A percentile compares a stretch with the other conserved stretches of the same genome.
Evolutionary conservation across 2,113 vertebrate species (phyloP).

Genomic region (Macquaria australasica): DNA sequence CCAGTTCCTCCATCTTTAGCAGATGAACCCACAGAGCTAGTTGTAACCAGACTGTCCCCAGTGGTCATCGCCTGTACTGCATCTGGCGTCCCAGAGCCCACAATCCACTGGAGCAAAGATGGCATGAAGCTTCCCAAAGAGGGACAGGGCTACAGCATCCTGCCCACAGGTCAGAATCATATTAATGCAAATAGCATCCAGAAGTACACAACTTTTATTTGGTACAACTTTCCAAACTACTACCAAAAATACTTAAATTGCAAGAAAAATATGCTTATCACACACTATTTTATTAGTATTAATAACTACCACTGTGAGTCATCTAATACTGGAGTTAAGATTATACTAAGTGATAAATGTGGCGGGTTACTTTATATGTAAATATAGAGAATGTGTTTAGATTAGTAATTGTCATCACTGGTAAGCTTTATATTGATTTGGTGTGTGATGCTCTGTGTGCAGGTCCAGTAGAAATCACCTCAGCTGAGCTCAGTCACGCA

Average conservation of each 20-base stretch:
- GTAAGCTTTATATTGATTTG: background rate
- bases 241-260: background rate
- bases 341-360: background rate
- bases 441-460: conserved; percentile 5
- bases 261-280: background rate
- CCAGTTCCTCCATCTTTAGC: conserved; percentile 96
- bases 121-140: conserved; percentile 85
- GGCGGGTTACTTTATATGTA: background rate
- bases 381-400: background rate
- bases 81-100: conserved; percentile 91
- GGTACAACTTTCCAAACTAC: background rate
- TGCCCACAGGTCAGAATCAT: conserved; percentile 88
- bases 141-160: conserved; percentile 89
- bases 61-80: conserved; percentile 91
- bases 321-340: background rate
- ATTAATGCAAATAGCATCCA: background rate
- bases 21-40: conserved; percentile 91
- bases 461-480: conserved; percentile 92
- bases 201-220: background rate
- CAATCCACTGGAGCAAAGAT: conserved; percentile 93
- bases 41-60: conserved; percentile 89
- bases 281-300: background rate
- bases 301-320: background rate
- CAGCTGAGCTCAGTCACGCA: conserved; percentile 87
- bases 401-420: background rate